phyloP scores from a whole-genome alignment of 2,113 vertebrate genomes.

The Marmota monax region DNA sequence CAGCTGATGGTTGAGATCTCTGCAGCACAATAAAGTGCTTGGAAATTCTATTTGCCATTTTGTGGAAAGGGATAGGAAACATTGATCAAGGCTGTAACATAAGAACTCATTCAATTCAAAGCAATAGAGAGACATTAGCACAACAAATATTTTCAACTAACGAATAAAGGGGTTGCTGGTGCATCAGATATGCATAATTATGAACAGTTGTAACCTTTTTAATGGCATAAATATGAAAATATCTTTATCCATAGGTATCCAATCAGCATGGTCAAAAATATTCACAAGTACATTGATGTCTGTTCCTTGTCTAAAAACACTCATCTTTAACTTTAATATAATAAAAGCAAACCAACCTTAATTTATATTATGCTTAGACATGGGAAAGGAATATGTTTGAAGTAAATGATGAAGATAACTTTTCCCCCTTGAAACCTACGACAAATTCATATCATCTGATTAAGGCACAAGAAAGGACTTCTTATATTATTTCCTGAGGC shows the following conservation, averaged over 20 bases:
- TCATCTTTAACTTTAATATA: background rate
- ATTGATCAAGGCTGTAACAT: conserved; percentile 66
- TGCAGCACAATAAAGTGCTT: conserved; percentile 49
- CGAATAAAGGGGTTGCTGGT: conserved; percentile 57
- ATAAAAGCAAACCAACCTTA: background rate
- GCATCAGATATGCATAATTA: conserved; percentile 16
- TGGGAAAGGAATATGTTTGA: background rate
- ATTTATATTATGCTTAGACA: background rate
- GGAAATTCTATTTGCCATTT: conserved; percentile 69
- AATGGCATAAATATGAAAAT: conserved; percentile 49
- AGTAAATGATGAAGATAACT: background rate
- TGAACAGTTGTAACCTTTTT: conserved; percentile 49
- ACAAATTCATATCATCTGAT: conserved; percentile 33
- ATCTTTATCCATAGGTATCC: conserved; percentile 21
- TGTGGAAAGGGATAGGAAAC: conserved; percentile 51
- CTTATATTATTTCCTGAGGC: conserved; percentile 42
- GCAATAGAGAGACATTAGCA: conserved; percentile 59
- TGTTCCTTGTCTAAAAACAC: background rate
- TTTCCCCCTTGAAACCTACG: background rate
- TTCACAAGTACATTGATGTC: background rate
- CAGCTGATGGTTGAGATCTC: conserved; percentile 60
- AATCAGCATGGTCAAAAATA: background rate
- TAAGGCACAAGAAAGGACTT: background rate
- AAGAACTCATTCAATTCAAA: conserved; percentile 61
- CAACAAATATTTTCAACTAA: conserved; percentile 65